Conservation (phyloP, 1,140 invertebrate genomes). For the Portunus trituberculatus region DNA sequence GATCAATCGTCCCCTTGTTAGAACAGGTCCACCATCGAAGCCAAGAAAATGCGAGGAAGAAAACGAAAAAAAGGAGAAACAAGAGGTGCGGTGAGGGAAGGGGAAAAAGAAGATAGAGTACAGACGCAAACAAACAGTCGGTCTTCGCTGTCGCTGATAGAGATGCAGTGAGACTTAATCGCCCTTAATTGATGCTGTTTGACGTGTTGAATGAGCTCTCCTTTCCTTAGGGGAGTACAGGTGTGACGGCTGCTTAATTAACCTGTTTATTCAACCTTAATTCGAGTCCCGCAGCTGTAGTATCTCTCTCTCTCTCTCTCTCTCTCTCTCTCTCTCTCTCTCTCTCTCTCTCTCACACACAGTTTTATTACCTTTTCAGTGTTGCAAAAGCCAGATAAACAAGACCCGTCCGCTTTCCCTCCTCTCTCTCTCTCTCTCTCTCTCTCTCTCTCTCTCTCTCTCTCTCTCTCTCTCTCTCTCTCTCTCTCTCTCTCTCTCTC, state of each 20-base stretch:
- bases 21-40: not conserved
- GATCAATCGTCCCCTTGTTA: not conserved
- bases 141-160: not conserved
- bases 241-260: not conserved
- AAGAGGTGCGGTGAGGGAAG: not conserved
- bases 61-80: not conserved
- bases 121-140: not conserved
- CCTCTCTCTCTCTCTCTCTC: not conserved
- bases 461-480: too few relatives aligned
- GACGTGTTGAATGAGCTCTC: not conserved
- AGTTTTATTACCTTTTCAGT: too few relatives aligned
- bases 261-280: not conserved
- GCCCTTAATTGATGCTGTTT: not conserved
- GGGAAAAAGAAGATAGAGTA: not conserved
- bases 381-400: too few relatives aligned
- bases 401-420: not conserved
- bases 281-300: not conserved
- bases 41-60: not conserved
- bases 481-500: not conserved
- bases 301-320: not conserved
- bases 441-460: conserved; percentile 16
- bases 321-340: conserved; percentile 20
- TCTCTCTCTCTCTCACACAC: not conserved
- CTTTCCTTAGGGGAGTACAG: not conserved
- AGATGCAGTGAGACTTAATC: not conserved